Conservation (phyloP, 2,113 vertebrate genomes). For the Catagonus wagneri region DNA sequence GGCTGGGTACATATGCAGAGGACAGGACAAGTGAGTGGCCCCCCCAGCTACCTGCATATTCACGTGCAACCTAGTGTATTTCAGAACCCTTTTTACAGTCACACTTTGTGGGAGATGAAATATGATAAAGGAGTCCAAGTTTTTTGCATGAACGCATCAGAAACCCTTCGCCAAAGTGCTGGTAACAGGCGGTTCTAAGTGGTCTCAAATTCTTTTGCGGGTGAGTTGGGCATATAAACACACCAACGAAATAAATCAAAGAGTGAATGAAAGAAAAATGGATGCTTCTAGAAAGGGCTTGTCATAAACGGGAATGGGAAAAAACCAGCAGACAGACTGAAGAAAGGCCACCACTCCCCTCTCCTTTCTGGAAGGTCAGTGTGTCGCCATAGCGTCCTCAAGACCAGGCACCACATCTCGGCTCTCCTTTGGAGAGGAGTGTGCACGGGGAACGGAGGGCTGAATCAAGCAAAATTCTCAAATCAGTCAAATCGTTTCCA, state of each 20-base stretch:
- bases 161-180: neutral
- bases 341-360: neutral
- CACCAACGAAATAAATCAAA: neutral
- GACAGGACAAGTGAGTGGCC: fast-evolving
- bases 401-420: neutral
- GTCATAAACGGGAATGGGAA: neutral
- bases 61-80: fast-evolving
- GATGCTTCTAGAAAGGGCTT: neutral
- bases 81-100: neutral
- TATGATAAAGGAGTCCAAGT: neutral
- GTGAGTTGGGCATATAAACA: neutral
- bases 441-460: neutral
- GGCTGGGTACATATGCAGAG: fast-evolving
- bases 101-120: neutral
- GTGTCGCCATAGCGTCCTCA: neutral
- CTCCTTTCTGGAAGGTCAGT: neutral
- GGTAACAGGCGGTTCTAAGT: neutral
- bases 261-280: neutral
- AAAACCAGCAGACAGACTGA: fast-evolving
- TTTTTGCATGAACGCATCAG: neutral
- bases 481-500: neutral
- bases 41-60: fast-evolving
- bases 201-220: neutral
- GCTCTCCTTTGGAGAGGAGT: neutral
- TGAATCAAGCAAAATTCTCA: neutral